These are phyloP conservation scores for Hippocampus guttulatus DNA, from an alignment of 2,113 vertebrate genomes.

Conservation along the genomic window DNA sequence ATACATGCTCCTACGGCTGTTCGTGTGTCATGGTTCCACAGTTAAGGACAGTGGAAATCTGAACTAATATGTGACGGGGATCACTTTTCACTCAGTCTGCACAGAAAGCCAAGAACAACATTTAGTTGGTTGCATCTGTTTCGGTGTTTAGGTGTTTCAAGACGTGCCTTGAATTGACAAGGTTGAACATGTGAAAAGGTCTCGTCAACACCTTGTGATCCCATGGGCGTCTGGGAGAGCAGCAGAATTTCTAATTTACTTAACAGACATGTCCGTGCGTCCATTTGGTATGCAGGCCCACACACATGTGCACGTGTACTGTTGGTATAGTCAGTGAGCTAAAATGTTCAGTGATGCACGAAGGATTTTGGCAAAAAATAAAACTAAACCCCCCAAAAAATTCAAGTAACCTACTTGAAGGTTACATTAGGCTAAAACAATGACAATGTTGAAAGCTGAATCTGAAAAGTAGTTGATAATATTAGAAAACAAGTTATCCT, in stretches of 20 bases:
- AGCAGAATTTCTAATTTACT: constrained; percentile 22
- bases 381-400: too few relatives aligned
- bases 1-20: not conserved
- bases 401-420: not conserved
- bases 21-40: constrained; percentile 15
- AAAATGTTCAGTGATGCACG: not conserved
- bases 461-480: not conserved
- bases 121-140: constrained; percentile 35
- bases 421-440: not conserved
- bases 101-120: constrained; percentile 38
- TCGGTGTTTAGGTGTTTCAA: constrained; percentile 28
- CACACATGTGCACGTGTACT: not conserved
- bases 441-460: not conserved
- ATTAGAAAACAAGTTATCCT: not conserved
- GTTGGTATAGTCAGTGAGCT: not conserved
- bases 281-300: not conserved
- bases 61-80: constrained; percentile 19
- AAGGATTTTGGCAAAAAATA: not conserved
- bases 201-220: constrained; percentile 38
- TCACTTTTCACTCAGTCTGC: constrained; percentile 9
- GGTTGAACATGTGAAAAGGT: constrained; percentile 29
- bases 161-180: constrained; percentile 30
- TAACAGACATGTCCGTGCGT: constrained; percentile 19
- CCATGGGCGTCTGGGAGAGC: constrained; percentile 38
- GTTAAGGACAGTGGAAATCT: constrained; percentile 25